Base-by-base conservation (phyloP, 2,113 vertebrate species). In the Coturnix japonica region DNA sequence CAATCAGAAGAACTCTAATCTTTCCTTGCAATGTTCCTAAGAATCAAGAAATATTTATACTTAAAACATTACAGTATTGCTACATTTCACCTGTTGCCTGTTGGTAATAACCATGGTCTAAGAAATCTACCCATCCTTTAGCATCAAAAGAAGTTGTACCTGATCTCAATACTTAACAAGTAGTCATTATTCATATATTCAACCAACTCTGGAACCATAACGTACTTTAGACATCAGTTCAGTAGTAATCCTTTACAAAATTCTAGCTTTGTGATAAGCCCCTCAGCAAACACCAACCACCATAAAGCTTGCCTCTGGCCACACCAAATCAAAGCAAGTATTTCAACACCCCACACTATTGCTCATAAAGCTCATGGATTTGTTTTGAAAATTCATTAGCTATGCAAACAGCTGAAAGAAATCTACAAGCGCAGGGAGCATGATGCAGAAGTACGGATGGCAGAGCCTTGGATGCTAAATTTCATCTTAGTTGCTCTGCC, bases 371-470 rank as follows among this genome's bases (percentile, higher is more conserved):
- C 8, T 0, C 14, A 11, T 19, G 44, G 13, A 7, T 63, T 47
- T 65, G 25, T 2, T 15, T 30, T 7, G 35, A 8, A 22, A 44
- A 35, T 2, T 11, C 6, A 7, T 3, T 9, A 3, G 10, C 15
- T 8, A 5, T 2, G 3, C 46, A 19, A 60, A 20, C 25, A 63
- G 13, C 16, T 22, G 30, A 65, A 46, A 63, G 35, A 17, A 26
- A 9, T 1, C 23, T 57, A 31, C 54, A n/a, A 0, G 28, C 26
- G 13, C 6, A 12, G 8, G 22, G 14, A 69, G 22, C 5, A 2
- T 1, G 4, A 21, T 6, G 23, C 3, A 54, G 9, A 65, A 44
- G 41, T 0, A 2, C 1, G 7, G 14, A 15, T 2, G 17, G 13
- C 3, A 64, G 30, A 33, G 31, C 21, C 31, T 56, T 33, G 33